A percentile compares a stretch with the other conserved stretches of the same genome.
These are phyloP conservation scores for Erinaceus europaeus DNA, from an alignment of 2,113 vertebrate genomes.

Conservation along the genomic window DNA sequence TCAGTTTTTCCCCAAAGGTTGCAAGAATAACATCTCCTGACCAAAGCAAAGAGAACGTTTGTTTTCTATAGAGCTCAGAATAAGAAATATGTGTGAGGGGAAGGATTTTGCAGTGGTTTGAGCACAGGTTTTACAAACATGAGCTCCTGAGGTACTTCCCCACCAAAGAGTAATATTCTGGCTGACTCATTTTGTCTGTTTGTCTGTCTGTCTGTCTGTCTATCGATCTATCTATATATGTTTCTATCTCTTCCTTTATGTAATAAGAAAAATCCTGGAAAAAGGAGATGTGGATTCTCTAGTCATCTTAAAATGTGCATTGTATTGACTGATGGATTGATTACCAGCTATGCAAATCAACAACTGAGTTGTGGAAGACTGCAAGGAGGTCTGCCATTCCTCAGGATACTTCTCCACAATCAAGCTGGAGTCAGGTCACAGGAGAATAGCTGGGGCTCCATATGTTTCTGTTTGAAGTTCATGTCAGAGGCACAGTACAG, in stretches of 20 bases:
- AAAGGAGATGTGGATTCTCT: slow-evolving; percentile 2
- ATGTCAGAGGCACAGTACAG: neutral
- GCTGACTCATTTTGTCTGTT: too few relatives aligned
- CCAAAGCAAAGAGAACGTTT: neutral
- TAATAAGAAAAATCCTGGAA: too few relatives aligned
- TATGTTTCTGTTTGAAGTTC: neutral
- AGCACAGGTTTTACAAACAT: too few relatives aligned
- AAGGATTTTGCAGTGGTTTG: too few relatives aligned
- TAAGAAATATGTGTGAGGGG: too few relatives aligned
- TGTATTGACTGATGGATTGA: neutral
- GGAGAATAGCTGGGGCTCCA: too few relatives aligned
- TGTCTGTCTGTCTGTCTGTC: too few relatives aligned
- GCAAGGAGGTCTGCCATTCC: neutral
- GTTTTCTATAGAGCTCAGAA: neutral
- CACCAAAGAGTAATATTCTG: too few relatives aligned
- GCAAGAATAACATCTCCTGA: neutral
- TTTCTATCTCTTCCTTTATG: too few relatives aligned
- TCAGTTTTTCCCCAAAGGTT: neutral
- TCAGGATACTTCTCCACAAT: neutral
- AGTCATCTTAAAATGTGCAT: neutral
- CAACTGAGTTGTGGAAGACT: neutral
- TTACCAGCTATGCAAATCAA: slow-evolving; percentile 2
- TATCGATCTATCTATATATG: too few relatives aligned
- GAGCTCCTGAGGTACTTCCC: too few relatives aligned
- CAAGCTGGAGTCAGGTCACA: neutral